Conservation (phyloP, 2,797 vertebrate genomes). For the Nyctalus aviator region DNA sequence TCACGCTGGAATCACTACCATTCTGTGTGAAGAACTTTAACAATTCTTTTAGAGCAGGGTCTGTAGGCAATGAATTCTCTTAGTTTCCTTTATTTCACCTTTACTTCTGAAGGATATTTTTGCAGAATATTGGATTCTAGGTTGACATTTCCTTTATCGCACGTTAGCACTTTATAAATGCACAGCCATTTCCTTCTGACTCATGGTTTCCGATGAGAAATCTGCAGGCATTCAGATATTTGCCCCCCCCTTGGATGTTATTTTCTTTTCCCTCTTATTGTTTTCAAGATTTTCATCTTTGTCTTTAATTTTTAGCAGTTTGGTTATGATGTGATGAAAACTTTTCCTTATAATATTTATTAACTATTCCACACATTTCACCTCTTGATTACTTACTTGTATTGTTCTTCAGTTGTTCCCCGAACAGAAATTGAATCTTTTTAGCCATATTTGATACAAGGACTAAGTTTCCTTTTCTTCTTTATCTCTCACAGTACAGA, state of each 20-base stretch:
- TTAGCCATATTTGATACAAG: neutral
- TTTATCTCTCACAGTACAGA: neutral
- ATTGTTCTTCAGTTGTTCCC: neutral
- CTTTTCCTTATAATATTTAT: neutral
- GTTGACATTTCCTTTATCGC: neutral
- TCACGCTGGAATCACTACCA: neutral
- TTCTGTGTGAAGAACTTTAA: neutral
- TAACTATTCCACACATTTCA: neutral
- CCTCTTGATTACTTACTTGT: neutral
- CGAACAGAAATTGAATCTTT: neutral
- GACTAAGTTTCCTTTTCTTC: neutral
- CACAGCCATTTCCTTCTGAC: neutral
- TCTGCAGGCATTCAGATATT: neutral
- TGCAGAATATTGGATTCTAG: neutral
- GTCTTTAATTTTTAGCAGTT: neutral
- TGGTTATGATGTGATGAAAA: neutral
- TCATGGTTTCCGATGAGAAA: conserved; percentile 12
- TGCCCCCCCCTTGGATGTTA: neutral
- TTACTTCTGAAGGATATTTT: neutral
- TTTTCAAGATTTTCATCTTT: neutral
- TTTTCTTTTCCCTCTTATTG: neutral
- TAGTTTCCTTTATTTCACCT: neutral
- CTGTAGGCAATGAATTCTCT: neutral
- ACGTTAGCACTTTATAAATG: neutral
- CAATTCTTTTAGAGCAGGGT: neutral